Evolutionary conservation across 2,888 invertebrate genomes (phyloP).

Genomic region (Cordylochernes scorpioides): DNA sequence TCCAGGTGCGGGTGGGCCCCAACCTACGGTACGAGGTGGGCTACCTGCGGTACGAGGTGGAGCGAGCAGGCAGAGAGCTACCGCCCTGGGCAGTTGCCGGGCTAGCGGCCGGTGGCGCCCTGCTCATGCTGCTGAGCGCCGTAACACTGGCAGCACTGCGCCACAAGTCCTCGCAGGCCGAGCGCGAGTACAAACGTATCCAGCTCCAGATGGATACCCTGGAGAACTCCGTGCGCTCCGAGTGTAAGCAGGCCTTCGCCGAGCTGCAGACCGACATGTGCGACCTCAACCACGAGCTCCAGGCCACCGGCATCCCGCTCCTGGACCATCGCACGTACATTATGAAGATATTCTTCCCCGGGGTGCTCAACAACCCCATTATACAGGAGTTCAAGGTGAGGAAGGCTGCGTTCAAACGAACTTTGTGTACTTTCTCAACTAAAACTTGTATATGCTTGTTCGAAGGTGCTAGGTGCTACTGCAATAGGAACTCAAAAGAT

Average conservation of each 20-base stretch:
- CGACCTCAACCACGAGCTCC: slow-evolving; percentile 14
- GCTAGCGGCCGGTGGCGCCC: slow-evolving; percentile 30
- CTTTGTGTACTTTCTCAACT: too few species aligned
- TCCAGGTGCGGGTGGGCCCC: slow-evolving; percentile 37
- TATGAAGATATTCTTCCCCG: slow-evolving; percentile 16
- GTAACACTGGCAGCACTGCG: slow-evolving; percentile 21
- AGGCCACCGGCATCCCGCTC: slow-evolving; percentile 51
- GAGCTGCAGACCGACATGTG: slow-evolving; percentile 63
- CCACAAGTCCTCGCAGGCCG: slow-evolving; percentile 23
- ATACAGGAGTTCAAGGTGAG: slow-evolving; percentile 13
- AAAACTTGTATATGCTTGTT: too few species aligned
- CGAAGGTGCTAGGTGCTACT: too few species aligned
- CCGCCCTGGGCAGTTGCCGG: slow-evolving; percentile 70
- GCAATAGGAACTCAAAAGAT: too few species aligned
- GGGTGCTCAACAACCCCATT: slow-evolving; percentile 14
- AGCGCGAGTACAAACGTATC: slow-evolving; percentile 27
- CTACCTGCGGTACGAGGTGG: slow-evolving; percentile 29
- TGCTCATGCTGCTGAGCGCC: slow-evolving; percentile 19
- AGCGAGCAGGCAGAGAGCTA: slow-evolving; percentile 42
- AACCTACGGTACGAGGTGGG: slow-evolving; percentile 65
- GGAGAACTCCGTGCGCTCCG: slow-evolving; percentile 28
- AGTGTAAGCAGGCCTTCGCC: slow-evolving; percentile 26
- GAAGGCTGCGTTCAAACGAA: too few species aligned
- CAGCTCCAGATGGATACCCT: slow-evolving; percentile 28
- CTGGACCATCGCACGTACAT: slow-evolving; percentile 31